Evolutionary conservation across 1,140 invertebrate genomes (phyloP).

Genomic region (Trichonephila clavata): DNA sequence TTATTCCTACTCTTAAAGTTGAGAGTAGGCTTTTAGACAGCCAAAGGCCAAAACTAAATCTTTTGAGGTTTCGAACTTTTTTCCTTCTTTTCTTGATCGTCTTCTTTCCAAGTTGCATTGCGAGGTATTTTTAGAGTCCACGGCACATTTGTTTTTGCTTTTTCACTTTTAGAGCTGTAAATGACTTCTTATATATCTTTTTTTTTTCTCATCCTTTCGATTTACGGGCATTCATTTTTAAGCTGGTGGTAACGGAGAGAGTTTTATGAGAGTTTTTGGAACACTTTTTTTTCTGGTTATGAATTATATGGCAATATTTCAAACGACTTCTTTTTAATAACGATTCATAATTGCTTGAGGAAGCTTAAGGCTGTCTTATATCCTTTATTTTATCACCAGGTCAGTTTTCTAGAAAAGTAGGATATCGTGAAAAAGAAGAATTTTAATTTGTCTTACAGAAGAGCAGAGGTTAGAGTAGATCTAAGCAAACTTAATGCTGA

Average conservation of each 20-base stretch:
- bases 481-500: too few species aligned
- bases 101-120: slow-evolving; percentile 1
- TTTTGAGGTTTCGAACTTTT: slow-evolving; percentile 13
- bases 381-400: too few species aligned
- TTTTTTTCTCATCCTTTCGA: neutral
- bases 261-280: slow-evolving; percentile 11
- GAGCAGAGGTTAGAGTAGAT: too few species aligned
- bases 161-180: neutral
- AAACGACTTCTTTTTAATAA: neutral
- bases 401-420: too few species aligned
- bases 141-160: slow-evolving; percentile 18
- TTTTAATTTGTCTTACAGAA: too few species aligned
- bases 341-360: neutral
- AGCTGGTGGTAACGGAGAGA: neutral
- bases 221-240: neutral
- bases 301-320: slow-evolving; percentile 14
- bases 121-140: slow-evolving; percentile 31
- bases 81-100: slow-evolving; percentile 1
- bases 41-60: slow-evolving; percentile 44
- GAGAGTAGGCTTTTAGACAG: slow-evolving; percentile 54
- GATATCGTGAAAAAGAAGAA: too few species aligned
- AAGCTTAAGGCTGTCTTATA: neutral
- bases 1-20: slow-evolving; percentile 38
- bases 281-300: neutral
- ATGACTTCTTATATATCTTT: neutral